Base-by-base conservation (phyloP, 1,140 invertebrate genomes). In the Ylistrum balloti region DNA sequence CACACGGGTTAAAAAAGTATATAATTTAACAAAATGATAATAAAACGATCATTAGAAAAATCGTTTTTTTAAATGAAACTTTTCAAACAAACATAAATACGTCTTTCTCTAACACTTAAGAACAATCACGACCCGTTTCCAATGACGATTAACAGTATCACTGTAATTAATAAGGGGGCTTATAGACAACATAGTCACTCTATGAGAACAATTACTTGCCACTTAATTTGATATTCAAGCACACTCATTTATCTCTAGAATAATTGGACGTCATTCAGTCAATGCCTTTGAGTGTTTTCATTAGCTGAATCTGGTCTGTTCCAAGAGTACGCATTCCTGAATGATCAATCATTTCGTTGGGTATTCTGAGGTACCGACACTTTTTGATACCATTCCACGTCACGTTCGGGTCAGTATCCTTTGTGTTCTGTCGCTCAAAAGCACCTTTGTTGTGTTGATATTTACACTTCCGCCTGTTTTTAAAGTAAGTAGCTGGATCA, bases 401-500 rank as follows among this genome's bases (percentile, higher is more conserved):
- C 56, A 74, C 22, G 56, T 74, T 74, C 5, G 56, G 56, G 56
- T 74, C 56, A 17, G 56, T n/a, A 28, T 74, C 56, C 28, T 74
- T 74, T 74, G n/a, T 74, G 56, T n/a, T 28, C 56, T 74, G 56
- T 17, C 56, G 22, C 56, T 74, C 56, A 11, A 74, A 74, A 0
- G 56, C 56, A 74, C 22, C 56, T 74, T 74, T 74, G 56, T 74
- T 74, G 56, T 74, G 56, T 74, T 74, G 56, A 28, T 74, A 74
- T 74, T 74, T 74, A 11, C 56, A 28, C 22, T 74, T 74, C 28
- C 56, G n/a, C 56, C 56, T 74, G 17, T 74, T 74, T 28, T 74
- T 74, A n/a, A 74, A 74, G 28, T 74, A 74, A n/a, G 56, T 74
- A n/a, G 56, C 22, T 1, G 56, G 56, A 28, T 74, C 56, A 74